Evolutionary conservation across 2,888 invertebrate species (phyloP).

Genomic region (Leptopilina syphax): DNA sequence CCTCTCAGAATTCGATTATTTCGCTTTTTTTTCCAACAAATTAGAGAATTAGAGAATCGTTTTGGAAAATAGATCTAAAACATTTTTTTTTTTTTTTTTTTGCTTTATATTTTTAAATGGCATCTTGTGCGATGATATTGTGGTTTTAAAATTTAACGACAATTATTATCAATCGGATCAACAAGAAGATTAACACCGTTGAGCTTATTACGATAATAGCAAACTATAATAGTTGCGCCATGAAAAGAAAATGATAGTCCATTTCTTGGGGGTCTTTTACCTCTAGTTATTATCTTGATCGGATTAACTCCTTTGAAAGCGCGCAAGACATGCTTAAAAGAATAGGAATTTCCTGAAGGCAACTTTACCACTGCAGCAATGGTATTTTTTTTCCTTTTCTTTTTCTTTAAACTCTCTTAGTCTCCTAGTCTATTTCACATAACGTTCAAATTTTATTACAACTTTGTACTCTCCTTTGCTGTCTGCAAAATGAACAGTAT

Average conservation of each 20-base stretch:
- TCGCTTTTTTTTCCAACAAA: neutral
- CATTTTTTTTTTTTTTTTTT: neutral
- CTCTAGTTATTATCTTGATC: slow-evolving; percentile 17
- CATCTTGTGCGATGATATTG: no score
- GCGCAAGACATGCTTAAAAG: slow-evolving; percentile 15
- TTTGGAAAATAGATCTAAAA: neutral
- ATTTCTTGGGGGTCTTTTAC: neutral
- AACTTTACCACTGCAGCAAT: neutral
- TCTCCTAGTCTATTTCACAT: slow-evolving; percentile 21
- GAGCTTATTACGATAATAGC: slow-evolving; percentile 24
- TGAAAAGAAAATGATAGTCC: slow-evolving; percentile 27
- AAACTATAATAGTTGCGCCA: slow-evolving; percentile 18
- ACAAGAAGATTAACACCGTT: slow-evolving; percentile 19
- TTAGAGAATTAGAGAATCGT: neutral
- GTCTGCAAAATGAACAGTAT: neutral
- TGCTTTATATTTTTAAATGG: no score
- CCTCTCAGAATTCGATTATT: neutral
- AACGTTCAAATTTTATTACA: slow-evolving; percentile 17
- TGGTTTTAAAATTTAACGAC: slow-evolving; percentile 17
- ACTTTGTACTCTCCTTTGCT: neutral
- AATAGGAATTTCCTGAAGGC: slow-evolving; percentile 27
- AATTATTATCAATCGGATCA: slow-evolving; percentile 23
- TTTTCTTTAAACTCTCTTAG: neutral
- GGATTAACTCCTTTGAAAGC: slow-evolving; percentile 27
- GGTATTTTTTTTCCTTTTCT: no score